phyloP scores from a whole-genome alignment of 2,888 invertebrate genomes.

The Acronicta alni region DNA sequence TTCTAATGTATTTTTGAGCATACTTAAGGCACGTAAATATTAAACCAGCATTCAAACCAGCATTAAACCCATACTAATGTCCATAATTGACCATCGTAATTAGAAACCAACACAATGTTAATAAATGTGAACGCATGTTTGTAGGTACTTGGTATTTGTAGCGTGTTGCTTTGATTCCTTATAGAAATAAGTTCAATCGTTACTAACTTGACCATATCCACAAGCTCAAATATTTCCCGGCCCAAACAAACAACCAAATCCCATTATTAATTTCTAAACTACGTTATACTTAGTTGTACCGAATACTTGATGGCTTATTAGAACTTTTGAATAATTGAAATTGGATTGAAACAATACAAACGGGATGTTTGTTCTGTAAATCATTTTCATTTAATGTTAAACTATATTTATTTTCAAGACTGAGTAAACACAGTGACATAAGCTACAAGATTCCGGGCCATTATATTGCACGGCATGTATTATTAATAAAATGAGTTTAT shows the following conservation, averaged over 20 bases:
- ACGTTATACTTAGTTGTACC: constrained; percentile 19
- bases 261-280: constrained; percentile 53
- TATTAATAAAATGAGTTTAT: too few species aligned
- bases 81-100: background rate
- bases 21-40: too few species aligned
- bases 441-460: too few species aligned
- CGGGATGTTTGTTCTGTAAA: constrained; percentile 1
- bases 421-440: background rate
- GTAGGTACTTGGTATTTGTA: constrained; percentile 2
- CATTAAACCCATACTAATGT: background rate
- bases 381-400: background rate
- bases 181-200: constrained; percentile 54
- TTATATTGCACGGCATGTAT: too few species aligned
- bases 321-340: constrained; percentile 24
- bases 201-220: constrained; percentile 55
- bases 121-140: background rate
- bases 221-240: constrained; percentile 49
- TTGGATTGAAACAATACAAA: constrained; percentile 8
- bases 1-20: too few species aligned
- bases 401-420: background rate
- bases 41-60: background rate
- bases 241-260: constrained; percentile 56
- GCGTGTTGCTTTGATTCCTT: constrained; percentile 22
- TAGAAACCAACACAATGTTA: background rate
- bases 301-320: constrained; percentile 39